Evolutionary conservation across 2,888 invertebrate genomes (phyloP).

Genomic region (Lasioglossum morio): DNA sequence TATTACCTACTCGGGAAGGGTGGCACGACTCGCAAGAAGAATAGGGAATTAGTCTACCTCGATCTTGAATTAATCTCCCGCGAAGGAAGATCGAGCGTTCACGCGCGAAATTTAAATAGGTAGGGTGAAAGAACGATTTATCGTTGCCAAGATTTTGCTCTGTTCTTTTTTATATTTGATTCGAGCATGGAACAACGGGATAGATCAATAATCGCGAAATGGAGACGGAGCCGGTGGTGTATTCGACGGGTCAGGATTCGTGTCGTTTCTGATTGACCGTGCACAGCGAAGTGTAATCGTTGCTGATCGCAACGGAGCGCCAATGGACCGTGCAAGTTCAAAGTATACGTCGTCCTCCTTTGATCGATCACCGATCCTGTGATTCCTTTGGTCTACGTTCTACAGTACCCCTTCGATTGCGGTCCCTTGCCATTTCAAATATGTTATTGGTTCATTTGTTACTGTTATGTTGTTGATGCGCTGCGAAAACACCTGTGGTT

Average conservation of each 20-base stretch:
- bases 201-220: neutral
- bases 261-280: neutral
- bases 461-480: neutral
- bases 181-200: neutral
- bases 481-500: neutral
- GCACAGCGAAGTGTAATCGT: neutral
- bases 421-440: neutral
- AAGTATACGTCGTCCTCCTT: neutral
- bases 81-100: neutral
- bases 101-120: slow-evolving; percentile 48
- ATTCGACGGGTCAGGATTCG: neutral
- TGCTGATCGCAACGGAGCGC: neutral
- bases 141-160: slow-evolving; percentile 27
- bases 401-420: neutral
- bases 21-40: slow-evolving; percentile 31
- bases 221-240: neutral
- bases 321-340: neutral
- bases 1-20: slow-evolving; percentile 32
- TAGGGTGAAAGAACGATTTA: slow-evolving; percentile 31
- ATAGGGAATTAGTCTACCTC: slow-evolving; percentile 31
- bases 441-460: neutral
- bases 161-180: neutral
- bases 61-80: slow-evolving; percentile 39
- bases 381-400: neutral
- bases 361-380: slow-evolving; percentile 6